Percentiles rank a stretch among this genome's conserved stretches.
These are phyloP conservation scores for Salmo trutta DNA, from an alignment of 2,797 vertebrate genomes.

Conservation along the genomic window DNA sequence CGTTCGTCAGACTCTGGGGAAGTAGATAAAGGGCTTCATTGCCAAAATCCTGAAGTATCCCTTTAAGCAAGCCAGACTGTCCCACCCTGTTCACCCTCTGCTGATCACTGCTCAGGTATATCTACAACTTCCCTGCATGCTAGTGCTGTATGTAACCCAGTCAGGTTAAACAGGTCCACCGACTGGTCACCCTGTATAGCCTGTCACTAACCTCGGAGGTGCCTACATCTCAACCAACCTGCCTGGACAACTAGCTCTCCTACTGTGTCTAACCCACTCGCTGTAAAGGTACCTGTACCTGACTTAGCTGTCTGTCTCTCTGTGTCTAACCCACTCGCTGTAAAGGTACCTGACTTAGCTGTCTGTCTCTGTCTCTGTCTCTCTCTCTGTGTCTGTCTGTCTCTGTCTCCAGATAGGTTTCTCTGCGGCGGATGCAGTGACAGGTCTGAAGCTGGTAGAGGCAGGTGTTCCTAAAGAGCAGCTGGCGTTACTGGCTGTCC, in stretches of 20 bases:
- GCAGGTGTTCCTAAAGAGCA: slow-evolving; percentile 96
- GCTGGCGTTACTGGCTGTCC: slow-evolving; percentile 92
- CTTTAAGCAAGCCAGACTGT: slow-evolving; percentile 32
- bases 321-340: background rate
- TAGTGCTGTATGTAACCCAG: background rate
- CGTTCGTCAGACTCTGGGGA: too few relatives aligned
- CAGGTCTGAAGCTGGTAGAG: slow-evolving; percentile 94
- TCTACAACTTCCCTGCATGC: too few relatives aligned
- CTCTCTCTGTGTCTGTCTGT: background rate
- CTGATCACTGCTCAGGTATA: slow-evolving; percentile 93
- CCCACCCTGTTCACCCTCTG: slow-evolving; percentile 94
- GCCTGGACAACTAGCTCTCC: background rate
- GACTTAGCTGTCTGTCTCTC: background rate
- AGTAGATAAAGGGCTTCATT: background rate
- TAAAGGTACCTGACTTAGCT: background rate
- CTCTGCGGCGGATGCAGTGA: slow-evolving; percentile 95
- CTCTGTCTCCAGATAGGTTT: slow-evolving; percentile 88
- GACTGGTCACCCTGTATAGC: background rate
- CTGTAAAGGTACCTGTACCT: background rate
- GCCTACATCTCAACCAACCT: background rate
- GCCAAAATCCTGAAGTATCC: too few relatives aligned
- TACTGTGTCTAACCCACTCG: background rate
- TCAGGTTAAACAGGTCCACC: background rate
- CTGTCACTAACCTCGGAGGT: background rate
- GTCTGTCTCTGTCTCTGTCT: too few relatives aligned